Percentiles rank a stretch among this genome's conserved stretches.
Conservation (phyloP, 2,113 vertebrate species). For the Misgurnus mizolepis region DNA sequence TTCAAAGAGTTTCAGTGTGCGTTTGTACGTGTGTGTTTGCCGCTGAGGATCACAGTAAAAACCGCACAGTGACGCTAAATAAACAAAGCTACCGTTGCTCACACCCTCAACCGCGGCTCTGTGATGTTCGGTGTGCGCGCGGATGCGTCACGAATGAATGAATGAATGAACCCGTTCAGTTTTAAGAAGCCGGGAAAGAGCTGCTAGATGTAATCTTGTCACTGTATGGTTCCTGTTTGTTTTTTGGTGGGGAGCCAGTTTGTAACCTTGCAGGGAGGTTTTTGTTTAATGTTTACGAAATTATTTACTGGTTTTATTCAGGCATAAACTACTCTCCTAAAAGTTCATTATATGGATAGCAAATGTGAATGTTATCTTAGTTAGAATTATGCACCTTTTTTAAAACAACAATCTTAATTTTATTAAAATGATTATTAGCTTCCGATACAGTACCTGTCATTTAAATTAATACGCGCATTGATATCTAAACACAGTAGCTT, state of each 20-base stretch:
- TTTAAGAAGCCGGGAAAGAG: background rate
- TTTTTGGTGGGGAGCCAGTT: background rate
- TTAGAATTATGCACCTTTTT: background rate
- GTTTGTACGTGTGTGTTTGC: slow-evolving; percentile 7
- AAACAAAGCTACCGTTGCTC: slow-evolving; percentile 14
- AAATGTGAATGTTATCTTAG: too few relatives aligned
- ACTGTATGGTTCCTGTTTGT: background rate
- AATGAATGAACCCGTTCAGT: slow-evolving; percentile 10
- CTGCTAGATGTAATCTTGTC: background rate
- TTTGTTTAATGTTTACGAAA: background rate
- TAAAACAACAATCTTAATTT: background rate
- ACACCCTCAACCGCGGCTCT: background rate
- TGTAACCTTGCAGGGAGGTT: background rate
- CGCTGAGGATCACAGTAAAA: slow-evolving; percentile 11
- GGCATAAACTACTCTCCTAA: too few relatives aligned
- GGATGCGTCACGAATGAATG: slow-evolving; percentile 21
- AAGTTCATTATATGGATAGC: too few relatives aligned
- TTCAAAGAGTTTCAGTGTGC: background rate
- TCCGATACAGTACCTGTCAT: slow-evolving; percentile 5
- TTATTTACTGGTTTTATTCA: too few relatives aligned
- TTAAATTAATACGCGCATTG: background rate
- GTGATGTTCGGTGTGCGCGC: background rate
- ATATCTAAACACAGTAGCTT: background rate
- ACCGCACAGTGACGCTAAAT: slow-evolving; percentile 17
- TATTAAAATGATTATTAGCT: background rate